phyloP scores from a whole-genome alignment of 2,113 vertebrate genomes.

The Galemys pyrenaicus region DNA sequence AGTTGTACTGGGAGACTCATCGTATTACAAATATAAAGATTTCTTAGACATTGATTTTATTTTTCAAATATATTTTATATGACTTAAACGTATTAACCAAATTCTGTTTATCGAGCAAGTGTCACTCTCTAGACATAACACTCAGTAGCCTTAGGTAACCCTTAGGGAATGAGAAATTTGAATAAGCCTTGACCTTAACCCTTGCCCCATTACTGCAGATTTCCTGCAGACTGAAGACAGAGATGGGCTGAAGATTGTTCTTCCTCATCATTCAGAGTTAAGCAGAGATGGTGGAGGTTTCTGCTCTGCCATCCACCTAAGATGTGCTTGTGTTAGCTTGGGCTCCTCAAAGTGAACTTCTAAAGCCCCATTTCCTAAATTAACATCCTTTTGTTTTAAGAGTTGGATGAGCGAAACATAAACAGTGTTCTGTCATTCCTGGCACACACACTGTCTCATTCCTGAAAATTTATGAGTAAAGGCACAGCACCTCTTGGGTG shows the following conservation, averaged over 20 bases:
- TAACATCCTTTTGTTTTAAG: constrained; percentile 55
- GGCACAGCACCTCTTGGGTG: constrained; percentile 26
- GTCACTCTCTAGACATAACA: background rate
- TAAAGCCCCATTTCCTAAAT: constrained; percentile 4
- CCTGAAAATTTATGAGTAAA: constrained; percentile 63
- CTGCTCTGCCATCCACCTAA: background rate
- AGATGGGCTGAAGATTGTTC: background rate
- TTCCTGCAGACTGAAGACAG: background rate
- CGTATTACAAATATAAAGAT: background rate
- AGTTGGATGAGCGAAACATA: background rate
- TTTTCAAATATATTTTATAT: background rate
- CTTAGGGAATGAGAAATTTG: background rate
- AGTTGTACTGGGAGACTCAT: background rate
- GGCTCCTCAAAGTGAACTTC: background rate
- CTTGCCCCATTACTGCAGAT: background rate
- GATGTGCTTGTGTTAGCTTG: background rate
- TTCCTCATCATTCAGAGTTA: background rate
- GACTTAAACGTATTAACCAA: background rate
- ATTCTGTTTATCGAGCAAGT: constrained; percentile 23
- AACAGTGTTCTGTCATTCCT: constrained; percentile 46
- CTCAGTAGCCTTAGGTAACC: background rate
- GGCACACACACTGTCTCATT: constrained; percentile 4
- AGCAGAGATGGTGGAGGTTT: background rate
- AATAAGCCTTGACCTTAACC: background rate
- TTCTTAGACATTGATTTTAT: background rate